Evolutionary conservation across 2,113 vertebrate species (phyloP), one percentile per base, ranked within the genome.

Genomic region (Probosciger aterrimus): DNA sequence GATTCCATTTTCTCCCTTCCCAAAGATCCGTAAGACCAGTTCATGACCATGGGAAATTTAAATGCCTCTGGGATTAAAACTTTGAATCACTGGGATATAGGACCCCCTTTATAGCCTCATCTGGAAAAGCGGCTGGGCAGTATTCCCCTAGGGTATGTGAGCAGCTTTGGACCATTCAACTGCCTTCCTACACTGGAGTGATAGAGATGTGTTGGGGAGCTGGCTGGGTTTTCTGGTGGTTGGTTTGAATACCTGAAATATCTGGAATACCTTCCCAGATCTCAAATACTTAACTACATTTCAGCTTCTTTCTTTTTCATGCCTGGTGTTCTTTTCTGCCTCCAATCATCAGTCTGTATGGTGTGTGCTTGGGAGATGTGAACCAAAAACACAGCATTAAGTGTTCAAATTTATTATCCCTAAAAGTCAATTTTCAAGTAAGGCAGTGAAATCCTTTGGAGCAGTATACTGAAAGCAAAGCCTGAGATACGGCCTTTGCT

Each of bases 281-380:
- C 67, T 83, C 53, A 79, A 83, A 63, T 69, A 57, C 10, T 46
- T 68, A 33, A 44, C 8, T 41, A 37, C 6, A 19, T n/a, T 49
- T 68, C 11, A n/a, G 10, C 33, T 79, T 50, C 10, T 47, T 73
- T 55, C 33, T 37, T 60, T 75, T 64, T 65, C 49, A 65, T 30
- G 16, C 19, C 30, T 39, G 41, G 15, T 57, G 17, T 44, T 83
- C 17, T 57, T 7, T 64, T 80, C 43, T 84, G 35, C 37, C 63
- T 80, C n/a, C 22, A 24, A 2, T 74, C 14, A 50, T 43, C 20
- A 0, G 0, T 68, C 33, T 74, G 7, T 59, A n/a, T 28, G 5
- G 9, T 31, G 3, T 69, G 27, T 80, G 28, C 39, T 70, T 55
- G 55, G 68, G 44, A 75, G 37, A 30, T n/a, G n/a, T 75, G 60